phyloP scores from a whole-genome alignment of 1,140 invertebrate genomes.

The Vollenhovia emeryi region DNA sequence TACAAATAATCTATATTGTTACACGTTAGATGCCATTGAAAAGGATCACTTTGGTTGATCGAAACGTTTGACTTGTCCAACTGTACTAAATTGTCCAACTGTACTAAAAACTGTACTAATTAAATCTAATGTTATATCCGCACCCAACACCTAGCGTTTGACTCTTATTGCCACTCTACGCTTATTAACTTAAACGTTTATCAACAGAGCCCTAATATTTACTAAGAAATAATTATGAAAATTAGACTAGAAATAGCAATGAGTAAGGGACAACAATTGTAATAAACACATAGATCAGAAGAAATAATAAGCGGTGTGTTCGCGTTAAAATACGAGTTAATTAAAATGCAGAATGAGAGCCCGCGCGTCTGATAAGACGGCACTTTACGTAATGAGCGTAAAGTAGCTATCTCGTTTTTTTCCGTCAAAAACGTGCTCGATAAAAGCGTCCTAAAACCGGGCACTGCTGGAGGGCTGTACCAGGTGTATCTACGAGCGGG shows the following conservation, averaged over 20 bases:
- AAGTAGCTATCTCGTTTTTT: background rate
- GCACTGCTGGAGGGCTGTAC: background rate
- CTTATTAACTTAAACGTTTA: too few relatives aligned
- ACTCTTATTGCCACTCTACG: too few relatives aligned
- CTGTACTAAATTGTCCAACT: too few relatives aligned
- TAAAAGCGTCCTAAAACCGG: slow-evolving; percentile 22
- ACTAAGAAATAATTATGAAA: slow-evolving; percentile 8
- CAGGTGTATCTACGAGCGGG: slow-evolving; percentile 20
- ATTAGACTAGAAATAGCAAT: background rate
- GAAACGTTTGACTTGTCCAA: too few relatives aligned
- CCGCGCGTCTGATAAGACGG: background rate
- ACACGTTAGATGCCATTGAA: too few relatives aligned
- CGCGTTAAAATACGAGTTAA: background rate
- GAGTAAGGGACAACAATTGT: background rate
- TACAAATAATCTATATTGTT: too few relatives aligned
- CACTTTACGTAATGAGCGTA: background rate
- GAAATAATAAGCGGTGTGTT: background rate
- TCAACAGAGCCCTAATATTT: too few relatives aligned
- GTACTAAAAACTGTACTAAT: too few relatives aligned
- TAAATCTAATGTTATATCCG: too few relatives aligned
- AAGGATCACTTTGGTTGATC: too few relatives aligned
- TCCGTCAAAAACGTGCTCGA: background rate
- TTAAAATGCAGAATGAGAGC: background rate
- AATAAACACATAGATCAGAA: background rate
- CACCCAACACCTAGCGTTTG: too few relatives aligned